A percentile compares a stretch with the other conserved stretches of the same genome.
These are phyloP conservation scores for Creontiades dilutus DNA, from an alignment of 2,888 invertebrate genomes.

Conservation along the genomic window DNA sequence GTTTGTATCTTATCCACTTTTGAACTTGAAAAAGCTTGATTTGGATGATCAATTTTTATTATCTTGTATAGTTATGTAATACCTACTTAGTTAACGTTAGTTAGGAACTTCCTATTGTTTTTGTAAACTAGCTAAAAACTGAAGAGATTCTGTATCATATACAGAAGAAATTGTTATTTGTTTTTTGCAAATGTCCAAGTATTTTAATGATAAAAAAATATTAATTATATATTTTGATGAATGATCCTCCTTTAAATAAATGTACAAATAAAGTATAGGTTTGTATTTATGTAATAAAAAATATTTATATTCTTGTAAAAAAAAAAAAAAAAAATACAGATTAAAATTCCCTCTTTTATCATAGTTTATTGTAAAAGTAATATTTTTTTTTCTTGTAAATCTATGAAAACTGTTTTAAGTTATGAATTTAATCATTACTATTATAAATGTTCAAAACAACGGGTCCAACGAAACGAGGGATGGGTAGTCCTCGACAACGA, in stretches of 20 bases:
- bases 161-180: conserved; percentile 73
- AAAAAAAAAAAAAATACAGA: conserved; percentile 41
- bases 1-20: not conserved
- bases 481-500: conserved; percentile 34
- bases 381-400: conserved; percentile 59
- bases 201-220: conserved; percentile 72
- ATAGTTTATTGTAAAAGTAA: conserved; percentile 52
- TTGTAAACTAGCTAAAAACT: conserved; percentile 48
- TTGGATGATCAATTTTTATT: not conserved
- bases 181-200: conserved; percentile 73
- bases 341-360: conserved; percentile 43
- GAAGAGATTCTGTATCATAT: conserved; percentile 67
- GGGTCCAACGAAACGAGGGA: conserved; percentile 52
- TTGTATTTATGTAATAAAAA: conserved; percentile 73
- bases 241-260: conserved; percentile 69
- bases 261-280: conserved; percentile 73
- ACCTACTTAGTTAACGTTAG: conserved; percentile 53
- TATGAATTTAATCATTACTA: conserved; percentile 29
- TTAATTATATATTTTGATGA: conserved; percentile 56
- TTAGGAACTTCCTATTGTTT: conserved; percentile 56
- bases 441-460: conserved; percentile 45
- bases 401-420: conserved; percentile 48
- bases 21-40: not conserved
- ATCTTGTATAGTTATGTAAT: not conserved
- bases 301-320: conserved; percentile 69